Base-by-base conservation (phyloP, 2,113 vertebrate species). In the Phyllostomus discolor region DNA sequence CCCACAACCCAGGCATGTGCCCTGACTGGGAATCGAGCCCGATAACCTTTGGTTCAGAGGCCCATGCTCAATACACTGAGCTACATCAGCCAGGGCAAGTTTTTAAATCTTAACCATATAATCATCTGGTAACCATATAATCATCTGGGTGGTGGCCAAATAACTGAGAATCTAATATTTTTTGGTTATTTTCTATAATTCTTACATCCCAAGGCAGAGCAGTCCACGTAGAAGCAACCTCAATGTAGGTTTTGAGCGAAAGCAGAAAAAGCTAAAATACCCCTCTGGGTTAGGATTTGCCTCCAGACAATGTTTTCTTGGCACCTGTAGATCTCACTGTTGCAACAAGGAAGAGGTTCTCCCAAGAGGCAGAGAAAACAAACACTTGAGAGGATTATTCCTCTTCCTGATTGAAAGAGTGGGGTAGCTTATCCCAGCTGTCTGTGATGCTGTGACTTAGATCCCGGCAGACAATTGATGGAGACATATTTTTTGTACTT, bases 111-210 rank as follows among this genome's bases (percentile, higher is more conserved):
- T 88, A 95, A 96, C 92, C 35, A 90, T 46, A n/a, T 2, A 95
- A 62, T 97, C 54, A 96, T 17, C 33, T 59, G n/a, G 75, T 88
- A 95, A 96, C 92, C 35, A 90, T 46, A n/a, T 2, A 95, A 62
- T 97, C 54, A 96, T 17, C 33, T 59, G n/a, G 75, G 46, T 76
- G 10, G 22, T 73, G 81, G 43, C 1, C 57, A 97, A 95, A 94
- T 97, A 94, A 94, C 46, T 95, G 81, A 95, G 87, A 98, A 94
- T 93, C 5, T 10, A 90, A 94, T 87, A 73, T 91, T 72, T 93
- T 28, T 95, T 96, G 24, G 1, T 97, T 95, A 46, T 88, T 76
- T 81, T 57, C 31, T 85, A 15, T 48, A 38, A 80, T 57, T 86
- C 15, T 16, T 62, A 57, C 50, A 14, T 12, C 72, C 41, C 15